Base-by-base conservation (phyloP, 2,797 vertebrate species). In the Halcyon badia region DNA sequence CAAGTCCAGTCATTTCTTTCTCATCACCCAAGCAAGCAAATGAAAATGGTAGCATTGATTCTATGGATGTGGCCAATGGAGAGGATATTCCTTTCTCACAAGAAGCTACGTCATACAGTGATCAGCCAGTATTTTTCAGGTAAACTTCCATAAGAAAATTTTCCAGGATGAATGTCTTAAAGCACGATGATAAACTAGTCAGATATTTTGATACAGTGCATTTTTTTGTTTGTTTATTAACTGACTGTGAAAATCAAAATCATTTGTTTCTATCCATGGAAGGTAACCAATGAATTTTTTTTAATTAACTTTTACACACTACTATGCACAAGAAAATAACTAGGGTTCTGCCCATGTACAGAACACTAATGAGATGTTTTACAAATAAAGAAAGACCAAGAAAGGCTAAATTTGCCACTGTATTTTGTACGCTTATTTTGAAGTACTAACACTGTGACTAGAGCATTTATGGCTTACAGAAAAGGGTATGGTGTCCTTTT, bases 111-210 rank as follows among this genome's bases (percentile, higher is more conserved):
- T 97, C 98, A 1, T 99, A 99, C 87, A 98, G 98, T 17, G 99
- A 99, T 96, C 99, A 99, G 86, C 99, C 99, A 8, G 98, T 99
- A 76, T 99, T 99, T 98, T 99, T 99, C 97, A 99, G 99, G 99
- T 99, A 93, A 79, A 44, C 14, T 58, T 94, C 26, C 5, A 0
- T 46, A 60, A 24, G 12, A 70, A 7, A 30, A 26, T 91, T 93
- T 93, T 73, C 33, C 11, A 24, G 48, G 19, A 35, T 77, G 19
- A 90, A 46, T 54, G 13, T 31, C 73, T 71, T 64, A 35, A 86
- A 41, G 8, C 14, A 6, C 44, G 24, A 5, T 41, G 5, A 18
- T 57, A n/a, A 91, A 44, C 16, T 81, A 9, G 33, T 72, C 56
- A 37, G 28, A 57, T 14, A 6, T 60, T 30, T 39, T 12, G 44